Evolutionary conservation across 2,113 vertebrate genomes (phyloP).

Genomic region (Lycaon pictus): DNA sequence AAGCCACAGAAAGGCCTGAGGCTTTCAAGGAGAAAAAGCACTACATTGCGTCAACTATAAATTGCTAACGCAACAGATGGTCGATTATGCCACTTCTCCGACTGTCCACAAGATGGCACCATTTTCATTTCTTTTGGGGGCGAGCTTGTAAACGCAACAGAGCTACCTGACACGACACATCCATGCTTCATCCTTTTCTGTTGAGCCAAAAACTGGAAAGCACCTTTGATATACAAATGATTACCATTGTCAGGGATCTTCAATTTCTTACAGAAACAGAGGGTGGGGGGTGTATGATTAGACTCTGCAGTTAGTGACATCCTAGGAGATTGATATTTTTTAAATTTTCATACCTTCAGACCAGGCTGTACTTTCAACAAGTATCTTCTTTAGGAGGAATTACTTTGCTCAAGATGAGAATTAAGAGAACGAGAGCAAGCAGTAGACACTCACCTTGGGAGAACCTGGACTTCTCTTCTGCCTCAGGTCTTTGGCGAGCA

Average conservation of each 20-base stretch:
- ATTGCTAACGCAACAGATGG: background rate
- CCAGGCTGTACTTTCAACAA: background rate
- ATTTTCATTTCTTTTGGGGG: background rate
- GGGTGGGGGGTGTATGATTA: background rate
- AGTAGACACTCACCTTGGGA: background rate
- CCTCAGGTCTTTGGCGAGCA: constrained; percentile 62
- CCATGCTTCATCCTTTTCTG: background rate
- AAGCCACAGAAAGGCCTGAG: background rate
- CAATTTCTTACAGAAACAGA: background rate
- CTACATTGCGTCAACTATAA: background rate
- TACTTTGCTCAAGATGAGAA: background rate
- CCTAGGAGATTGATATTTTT: background rate
- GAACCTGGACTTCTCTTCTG: constrained; percentile 64
- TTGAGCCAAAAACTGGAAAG: background rate
- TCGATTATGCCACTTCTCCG: background rate
- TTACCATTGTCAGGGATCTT: background rate
- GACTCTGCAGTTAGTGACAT: background rate
- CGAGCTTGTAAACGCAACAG: constrained; percentile 76
- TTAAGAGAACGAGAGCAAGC: background rate
- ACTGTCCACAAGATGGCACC: constrained; percentile 72
- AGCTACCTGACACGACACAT: constrained; percentile 79
- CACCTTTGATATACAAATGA: background rate
- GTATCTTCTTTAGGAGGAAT: background rate
- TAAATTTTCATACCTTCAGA: background rate
- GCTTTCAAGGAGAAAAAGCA: background rate